Percentiles rank a stretch among this genome's conserved stretches.
Evolutionary conservation across 2,888 invertebrate species (phyloP).

Genomic region (Calameuta idolon): DNA sequence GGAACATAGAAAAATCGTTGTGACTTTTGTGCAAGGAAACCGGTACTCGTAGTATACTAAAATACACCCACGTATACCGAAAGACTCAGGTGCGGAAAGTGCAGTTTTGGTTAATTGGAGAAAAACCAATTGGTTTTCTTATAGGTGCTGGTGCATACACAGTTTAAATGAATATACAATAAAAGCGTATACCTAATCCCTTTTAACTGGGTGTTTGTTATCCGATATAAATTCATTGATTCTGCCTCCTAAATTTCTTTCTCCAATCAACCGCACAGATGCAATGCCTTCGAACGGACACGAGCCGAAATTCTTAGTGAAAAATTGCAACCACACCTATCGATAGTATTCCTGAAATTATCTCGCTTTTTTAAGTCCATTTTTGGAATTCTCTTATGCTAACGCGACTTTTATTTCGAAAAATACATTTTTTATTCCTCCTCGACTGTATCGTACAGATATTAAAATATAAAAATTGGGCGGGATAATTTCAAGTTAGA

Average conservation of each 20-base stretch:
- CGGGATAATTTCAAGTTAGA: not conserved
- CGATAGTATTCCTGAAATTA: not conserved
- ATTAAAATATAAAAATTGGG: not conserved
- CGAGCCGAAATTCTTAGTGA: not conserved
- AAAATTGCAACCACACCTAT: not conserved
- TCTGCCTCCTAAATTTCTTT: slow-evolving; percentile 13
- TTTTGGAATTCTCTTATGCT: not conserved
- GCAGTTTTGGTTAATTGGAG: slow-evolving; percentile 48
- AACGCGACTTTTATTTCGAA: not conserved
- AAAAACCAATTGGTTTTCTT: slow-evolving; percentile 23
- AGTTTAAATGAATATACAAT: not conserved
- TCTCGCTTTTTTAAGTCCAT: not conserved
- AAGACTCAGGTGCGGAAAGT: slow-evolving; percentile 62
- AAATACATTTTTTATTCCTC: not conserved
- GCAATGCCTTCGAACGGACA: not conserved
- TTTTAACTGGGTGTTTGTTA: not conserved
- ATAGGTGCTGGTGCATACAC: not conserved
- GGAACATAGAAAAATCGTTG: not conserved
- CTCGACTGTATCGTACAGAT: not conserved
- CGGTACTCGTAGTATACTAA: slow-evolving; percentile 8
- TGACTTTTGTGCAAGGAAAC: not conserved
- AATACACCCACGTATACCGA: slow-evolving; percentile 63
- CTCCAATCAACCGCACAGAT: slow-evolving; percentile 28
- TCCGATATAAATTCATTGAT: not conserved
- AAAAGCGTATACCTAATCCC: not conserved